A percentile compares a stretch with the other conserved stretches of the same genome.
Evolutionary conservation across 1,140 invertebrate species (phyloP).

Genomic region (Zaprionus inermis): DNA sequence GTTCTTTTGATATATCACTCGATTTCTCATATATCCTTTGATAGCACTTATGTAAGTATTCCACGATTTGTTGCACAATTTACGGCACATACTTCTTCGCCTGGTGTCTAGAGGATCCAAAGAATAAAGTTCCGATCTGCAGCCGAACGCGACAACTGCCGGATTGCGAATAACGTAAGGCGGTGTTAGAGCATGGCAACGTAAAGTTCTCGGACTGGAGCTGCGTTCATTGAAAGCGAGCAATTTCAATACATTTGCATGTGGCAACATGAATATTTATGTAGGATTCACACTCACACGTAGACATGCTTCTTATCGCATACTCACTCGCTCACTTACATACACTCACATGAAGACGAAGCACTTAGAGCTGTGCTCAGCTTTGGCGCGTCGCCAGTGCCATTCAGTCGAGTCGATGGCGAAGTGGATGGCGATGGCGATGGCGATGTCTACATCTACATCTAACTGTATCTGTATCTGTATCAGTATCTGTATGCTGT

Average conservation of each 20-base stretch:
- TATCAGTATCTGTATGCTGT: constrained; percentile 19
- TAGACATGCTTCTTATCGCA: constrained; percentile 35
- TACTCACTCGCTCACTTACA: constrained; percentile 20
- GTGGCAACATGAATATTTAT: constrained; percentile 74
- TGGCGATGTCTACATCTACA: constrained; percentile 3
- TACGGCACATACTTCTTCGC: constrained; percentile 62
- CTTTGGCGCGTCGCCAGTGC: constrained; percentile 54
- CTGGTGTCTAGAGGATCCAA: constrained; percentile 55
- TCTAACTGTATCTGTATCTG: constrained; percentile 11
- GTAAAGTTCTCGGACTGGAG: constrained; percentile 66
- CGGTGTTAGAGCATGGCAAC: constrained; percentile 58
- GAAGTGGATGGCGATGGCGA: constrained; percentile 7
- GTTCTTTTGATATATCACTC: neutral
- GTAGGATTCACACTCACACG: constrained; percentile 60
- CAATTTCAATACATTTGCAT: constrained; percentile 81
- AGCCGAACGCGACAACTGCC: constrained; percentile 83
- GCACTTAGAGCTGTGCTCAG: constrained; percentile 58
- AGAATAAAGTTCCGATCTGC: constrained; percentile 62
- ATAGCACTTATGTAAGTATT: constrained; percentile 24
- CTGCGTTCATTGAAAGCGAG: constrained; percentile 65
- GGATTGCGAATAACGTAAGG: constrained; percentile 81
- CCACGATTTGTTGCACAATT: constrained; percentile 1
- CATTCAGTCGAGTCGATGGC: constrained; percentile 62
- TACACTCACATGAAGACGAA: constrained; percentile 36
- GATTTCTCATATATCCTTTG: constrained; percentile 24